These are phyloP conservation scores for Lepidurus arcticus DNA, from an alignment of 1,140 invertebrate species.

Conservation along the genomic window DNA sequence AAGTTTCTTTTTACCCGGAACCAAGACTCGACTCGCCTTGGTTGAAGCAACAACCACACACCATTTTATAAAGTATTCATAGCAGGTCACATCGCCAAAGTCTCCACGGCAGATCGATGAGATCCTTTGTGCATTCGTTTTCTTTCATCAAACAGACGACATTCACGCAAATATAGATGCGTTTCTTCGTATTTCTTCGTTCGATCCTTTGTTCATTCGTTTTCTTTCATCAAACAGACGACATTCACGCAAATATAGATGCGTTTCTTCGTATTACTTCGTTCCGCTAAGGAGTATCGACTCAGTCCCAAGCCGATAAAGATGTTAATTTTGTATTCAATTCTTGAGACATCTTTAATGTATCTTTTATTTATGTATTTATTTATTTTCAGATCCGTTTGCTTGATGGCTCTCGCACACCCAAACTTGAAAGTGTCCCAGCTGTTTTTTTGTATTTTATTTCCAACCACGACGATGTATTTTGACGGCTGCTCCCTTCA, in stretches of 20 bases:
- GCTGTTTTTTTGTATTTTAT: neutral
- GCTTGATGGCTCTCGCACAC: too few relatives aligned
- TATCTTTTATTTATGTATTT: too few relatives aligned
- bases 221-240: neutral
- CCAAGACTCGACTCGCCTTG: neutral
- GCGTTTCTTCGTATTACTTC: neutral
- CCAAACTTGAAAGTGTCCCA: too few relatives aligned
- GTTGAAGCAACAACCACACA: neutral
- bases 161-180: neutral
- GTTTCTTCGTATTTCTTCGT: neutral
- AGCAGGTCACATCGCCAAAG: neutral
- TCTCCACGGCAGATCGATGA: neutral
- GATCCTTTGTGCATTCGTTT: neutral
- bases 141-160: neutral
- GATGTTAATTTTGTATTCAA: too few relatives aligned
- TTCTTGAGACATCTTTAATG: too few relatives aligned
- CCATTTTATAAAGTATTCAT: neutral
- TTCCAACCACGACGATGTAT: neutral
- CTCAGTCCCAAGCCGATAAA: neutral
- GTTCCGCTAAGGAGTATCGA: neutral
- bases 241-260: neutral
- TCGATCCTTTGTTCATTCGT: neutral
- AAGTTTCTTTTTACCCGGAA: neutral
- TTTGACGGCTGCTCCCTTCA: neutral
- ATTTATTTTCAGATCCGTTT: too few relatives aligned